Evolutionary conservation across 92 coral and sea anemone genomes (phyloP).

Genomic region (Parazoanthus darwini): DNA sequence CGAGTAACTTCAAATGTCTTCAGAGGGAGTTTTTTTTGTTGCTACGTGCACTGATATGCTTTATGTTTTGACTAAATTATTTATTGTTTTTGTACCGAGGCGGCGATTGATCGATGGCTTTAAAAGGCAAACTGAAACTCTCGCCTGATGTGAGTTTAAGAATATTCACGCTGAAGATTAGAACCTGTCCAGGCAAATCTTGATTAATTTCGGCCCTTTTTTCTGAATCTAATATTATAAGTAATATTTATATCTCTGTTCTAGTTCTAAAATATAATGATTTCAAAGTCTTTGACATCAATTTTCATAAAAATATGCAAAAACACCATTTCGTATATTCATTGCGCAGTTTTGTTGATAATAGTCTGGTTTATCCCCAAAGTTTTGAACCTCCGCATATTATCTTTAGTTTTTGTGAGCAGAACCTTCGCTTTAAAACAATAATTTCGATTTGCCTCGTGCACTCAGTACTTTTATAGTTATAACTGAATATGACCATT

Average conservation of each 20-base stretch:
- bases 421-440: background rate
- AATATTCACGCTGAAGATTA: background rate
- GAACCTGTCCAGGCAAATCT: background rate
- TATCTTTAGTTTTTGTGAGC: background rate
- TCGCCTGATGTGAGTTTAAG: background rate
- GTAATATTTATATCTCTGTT: background rate
- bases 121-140: constrained; percentile 6
- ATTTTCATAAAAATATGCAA: background rate
- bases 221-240: background rate
- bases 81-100: background rate
- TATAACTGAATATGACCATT: background rate
- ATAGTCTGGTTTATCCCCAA: background rate
- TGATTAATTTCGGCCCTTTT: background rate
- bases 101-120: background rate
- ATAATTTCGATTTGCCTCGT: background rate
- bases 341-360: no score
- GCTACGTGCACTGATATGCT: background rate
- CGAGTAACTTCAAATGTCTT: background rate
- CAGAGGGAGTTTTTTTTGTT: background rate
- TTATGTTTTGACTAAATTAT: background rate
- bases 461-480: no score
- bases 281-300: background rate
- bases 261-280: background rate
- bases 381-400: background rate
- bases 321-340: background rate